A percentile compares a stretch with the other conserved stretches of the same genome.
Conservation (phyloP, 2,797 vertebrate species). For the Sandelia bainsii region DNA sequence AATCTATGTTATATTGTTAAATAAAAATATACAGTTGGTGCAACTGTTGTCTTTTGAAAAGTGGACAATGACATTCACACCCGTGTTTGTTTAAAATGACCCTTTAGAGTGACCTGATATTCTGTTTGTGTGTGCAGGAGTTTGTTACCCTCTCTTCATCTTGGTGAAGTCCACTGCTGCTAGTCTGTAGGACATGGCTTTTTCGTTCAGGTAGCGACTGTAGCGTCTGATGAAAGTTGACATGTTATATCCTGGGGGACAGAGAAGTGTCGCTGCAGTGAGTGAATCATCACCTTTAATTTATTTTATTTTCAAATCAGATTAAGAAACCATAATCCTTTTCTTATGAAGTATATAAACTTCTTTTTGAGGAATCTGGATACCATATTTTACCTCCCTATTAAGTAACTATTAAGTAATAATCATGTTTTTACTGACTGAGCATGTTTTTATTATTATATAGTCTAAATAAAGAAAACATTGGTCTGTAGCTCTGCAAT, state of each 20-base stretch:
- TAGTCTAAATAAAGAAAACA: constrained; percentile 2
- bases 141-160: constrained; percentile 94
- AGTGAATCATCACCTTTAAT: constrained; percentile 11
- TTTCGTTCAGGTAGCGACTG: constrained; percentile 97
- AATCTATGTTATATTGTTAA: neutral
- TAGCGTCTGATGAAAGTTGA: constrained; percentile 97
- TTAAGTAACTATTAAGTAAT: constrained; percentile 4
- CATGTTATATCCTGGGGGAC: constrained; percentile 91
- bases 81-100: neutral
- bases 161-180: constrained; percentile 97
- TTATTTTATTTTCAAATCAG: constrained; percentile 22
- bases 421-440: neutral
- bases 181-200: constrained; percentile 95
- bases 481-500: constrained; percentile 34
- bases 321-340: constrained; percentile 9
- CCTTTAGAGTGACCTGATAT: neutral
- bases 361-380: constrained; percentile 1
- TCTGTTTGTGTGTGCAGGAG: constrained; percentile 17
- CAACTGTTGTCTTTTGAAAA: neutral
- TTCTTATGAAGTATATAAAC: constrained; percentile 34
- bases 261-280: constrained; percentile 54
- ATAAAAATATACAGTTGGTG: neutral
- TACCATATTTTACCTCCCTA: too few relatives aligned
- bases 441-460: constrained; percentile 19
- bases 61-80: neutral